Base-by-base conservation (phyloP, 92 coral and sea anemone species). In the Montipora capitata region DNA sequence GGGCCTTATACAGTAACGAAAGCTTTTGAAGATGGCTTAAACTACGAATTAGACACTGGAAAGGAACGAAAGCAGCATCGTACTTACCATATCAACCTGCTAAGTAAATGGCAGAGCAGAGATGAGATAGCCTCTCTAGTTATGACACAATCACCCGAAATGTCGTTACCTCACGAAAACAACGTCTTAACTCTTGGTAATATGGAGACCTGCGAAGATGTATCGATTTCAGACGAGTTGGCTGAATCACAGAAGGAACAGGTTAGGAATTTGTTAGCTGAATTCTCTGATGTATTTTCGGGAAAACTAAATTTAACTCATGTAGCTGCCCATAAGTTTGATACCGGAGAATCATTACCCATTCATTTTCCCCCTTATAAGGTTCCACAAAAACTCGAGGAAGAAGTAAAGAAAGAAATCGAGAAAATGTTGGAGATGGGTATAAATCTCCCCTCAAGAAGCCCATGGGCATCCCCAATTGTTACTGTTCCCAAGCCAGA, bases 341-440 rank as follows among this genome's bases (percentile, higher is more conserved):
- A 58, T 15, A 13, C 64, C 4, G 64, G 64, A 0, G 64, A 58
- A 4, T 58, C n/a, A 13, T 3, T 10, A 13, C 64, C 64, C 64
- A 58, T 9, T 57, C 82, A 7, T 7, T 54, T 7, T 77, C 40
- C 68, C 64, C 9, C 61, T 39, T 51, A 39, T 65, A 57, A 57
- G 48, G 62, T 57, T 56, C 45, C 20, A 38, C 10, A 54, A 38
- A 35, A 49, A 20, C 39, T 76, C 35, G 65, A 40, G 57, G 59
- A 76, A 56, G 52, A 48, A 48, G 52, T 48, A 48, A 48, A 48
- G 3, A 48, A 48, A 86, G 54, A 77, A 87, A 77, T 91, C 49
- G 72, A 87, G n/a, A 76, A 87, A 62, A 91, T 91, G 92, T 66
- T 86, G 42, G 75, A 87, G 74, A 80, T 91, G 91, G 85, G 86